A percentile compares a stretch with the other conserved stretches of the same genome.
phyloP scores from a whole-genome alignment of 2,797 vertebrate species.

The Fratercula arctica region DNA sequence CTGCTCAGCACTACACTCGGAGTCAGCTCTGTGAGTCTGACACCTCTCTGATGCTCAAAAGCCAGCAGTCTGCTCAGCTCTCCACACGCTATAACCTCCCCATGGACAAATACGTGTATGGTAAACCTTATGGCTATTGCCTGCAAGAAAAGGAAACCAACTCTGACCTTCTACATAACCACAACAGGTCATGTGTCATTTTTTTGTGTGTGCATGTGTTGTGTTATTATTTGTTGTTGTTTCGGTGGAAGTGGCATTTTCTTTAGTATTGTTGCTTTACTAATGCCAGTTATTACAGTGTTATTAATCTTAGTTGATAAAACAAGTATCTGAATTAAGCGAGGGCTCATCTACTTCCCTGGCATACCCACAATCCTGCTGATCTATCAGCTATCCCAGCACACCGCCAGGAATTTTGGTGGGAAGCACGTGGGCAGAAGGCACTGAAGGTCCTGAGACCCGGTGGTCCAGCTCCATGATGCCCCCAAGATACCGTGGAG shows the following conservation, averaged over 20 bases:
- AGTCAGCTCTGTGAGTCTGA: background rate
- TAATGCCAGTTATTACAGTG: background rate
- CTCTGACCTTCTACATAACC: background rate
- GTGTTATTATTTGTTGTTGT: background rate
- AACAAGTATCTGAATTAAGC: background rate
- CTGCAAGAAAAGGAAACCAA: background rate
- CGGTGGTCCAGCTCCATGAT: background rate
- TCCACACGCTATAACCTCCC: background rate
- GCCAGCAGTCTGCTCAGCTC: background rate
- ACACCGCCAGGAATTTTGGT: background rate
- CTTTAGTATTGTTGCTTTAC: background rate
- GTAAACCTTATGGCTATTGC: background rate
- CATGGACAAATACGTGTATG: background rate
- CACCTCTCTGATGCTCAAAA: background rate
- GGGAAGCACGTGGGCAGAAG: background rate
- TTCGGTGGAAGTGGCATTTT: background rate
- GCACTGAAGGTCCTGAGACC: background rate
- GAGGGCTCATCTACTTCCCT: background rate
- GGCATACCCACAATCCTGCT: background rate
- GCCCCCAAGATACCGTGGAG: background rate
- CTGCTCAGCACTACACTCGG: background rate
- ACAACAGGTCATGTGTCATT: fast-evolving
- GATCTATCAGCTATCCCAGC: background rate
- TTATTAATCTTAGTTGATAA: background rate
- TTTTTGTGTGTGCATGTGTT: background rate